Percentiles rank a stretch among this genome's conserved stretches.
Evolutionary conservation across 2,113 vertebrate species (phyloP).

Genomic region (Euleptes europaea): DNA sequence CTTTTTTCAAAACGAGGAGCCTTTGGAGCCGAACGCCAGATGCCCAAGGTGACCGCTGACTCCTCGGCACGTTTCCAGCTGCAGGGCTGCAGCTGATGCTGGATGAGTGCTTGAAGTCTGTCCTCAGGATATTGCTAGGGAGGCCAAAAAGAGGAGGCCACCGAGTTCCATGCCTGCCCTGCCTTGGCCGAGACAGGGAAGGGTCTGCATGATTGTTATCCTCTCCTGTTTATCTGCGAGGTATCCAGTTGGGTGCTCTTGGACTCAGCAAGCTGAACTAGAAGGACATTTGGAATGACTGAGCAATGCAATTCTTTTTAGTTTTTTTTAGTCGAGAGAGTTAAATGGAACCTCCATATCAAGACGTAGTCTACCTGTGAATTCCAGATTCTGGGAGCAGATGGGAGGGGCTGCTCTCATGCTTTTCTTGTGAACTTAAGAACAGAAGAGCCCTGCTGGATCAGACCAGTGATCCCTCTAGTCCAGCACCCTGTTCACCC

Average conservation of each 20-base stretch:
- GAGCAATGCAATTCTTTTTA: too few relatives aligned
- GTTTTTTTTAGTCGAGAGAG: background rate
- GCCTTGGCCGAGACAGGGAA: background rate
- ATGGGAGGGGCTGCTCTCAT: background rate
- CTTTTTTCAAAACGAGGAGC: constrained; percentile 41
- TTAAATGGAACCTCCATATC: background rate
- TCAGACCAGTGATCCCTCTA: background rate
- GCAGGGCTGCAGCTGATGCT: accelerated
- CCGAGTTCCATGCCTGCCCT: too few relatives aligned
- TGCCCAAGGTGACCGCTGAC: constrained; percentile 45
- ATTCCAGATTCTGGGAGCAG: background rate
- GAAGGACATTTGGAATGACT: background rate
- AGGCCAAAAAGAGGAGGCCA: background rate
- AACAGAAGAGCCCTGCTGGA: background rate
- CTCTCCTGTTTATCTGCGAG: background rate
- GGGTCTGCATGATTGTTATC: too few relatives aligned
- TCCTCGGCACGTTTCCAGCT: background rate
- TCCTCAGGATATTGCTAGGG: background rate
- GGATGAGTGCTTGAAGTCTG: background rate
- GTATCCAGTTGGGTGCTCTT: background rate
- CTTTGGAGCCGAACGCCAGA: constrained; percentile 33
- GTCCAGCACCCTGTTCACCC: too few relatives aligned
- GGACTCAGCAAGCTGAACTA: background rate
- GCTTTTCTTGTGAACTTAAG: background rate
- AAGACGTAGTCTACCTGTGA: background rate